Base-by-base conservation (phyloP, 2,888 invertebrate genomes). In the Tineola bisselliella region DNA sequence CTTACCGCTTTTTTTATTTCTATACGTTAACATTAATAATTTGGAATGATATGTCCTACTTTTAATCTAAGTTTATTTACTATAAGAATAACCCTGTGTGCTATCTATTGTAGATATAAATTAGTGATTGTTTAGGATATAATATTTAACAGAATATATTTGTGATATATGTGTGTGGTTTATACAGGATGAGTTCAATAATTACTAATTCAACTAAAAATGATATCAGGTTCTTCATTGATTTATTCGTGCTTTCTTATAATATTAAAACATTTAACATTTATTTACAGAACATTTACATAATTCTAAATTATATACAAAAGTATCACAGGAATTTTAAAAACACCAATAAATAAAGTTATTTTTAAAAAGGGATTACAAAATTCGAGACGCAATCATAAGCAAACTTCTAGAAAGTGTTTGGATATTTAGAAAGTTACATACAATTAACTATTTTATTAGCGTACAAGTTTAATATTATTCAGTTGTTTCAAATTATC, bases 241-340 rank as follows among this genome's bases (percentile, higher is more conserved):
- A n/a, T n/a, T n/a, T n/a, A n/a, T 48, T 48, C 48, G 48, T 48
- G 48, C 48, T 48, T 13, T 38, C 38, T 38, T n/a, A 38, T 38
- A 38, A 15, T 15, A 10, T 48, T 17, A 48, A 48, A 48, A 8
- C 10, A 18, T n/a, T 25, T 25, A 54, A 3, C 3, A 4, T 54
- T n/a, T 54, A 54, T 25, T 25, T 54, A 54, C 54, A 54, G 12
- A 19, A 54, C 25, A 54, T 17, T 48, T 48, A 48, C 6, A 48
- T 48, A 48, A 2, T 13, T 12, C 54, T 58, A 66, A 13, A 63
- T 25, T 76, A 78, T 77, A 66, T 79, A 79, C 77, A 79, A 75
- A 77, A 78, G 75, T 80, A 82, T 82, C 81, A 82, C 81, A 82
- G 81, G 80, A 79, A 70, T 78, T 70, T 67, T 70, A 68, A 65